Percentiles rank a stretch among this genome's conserved stretches.
Conservation (phyloP, 2,797 vertebrate species). For the Aeoliscus strigatus region DNA sequence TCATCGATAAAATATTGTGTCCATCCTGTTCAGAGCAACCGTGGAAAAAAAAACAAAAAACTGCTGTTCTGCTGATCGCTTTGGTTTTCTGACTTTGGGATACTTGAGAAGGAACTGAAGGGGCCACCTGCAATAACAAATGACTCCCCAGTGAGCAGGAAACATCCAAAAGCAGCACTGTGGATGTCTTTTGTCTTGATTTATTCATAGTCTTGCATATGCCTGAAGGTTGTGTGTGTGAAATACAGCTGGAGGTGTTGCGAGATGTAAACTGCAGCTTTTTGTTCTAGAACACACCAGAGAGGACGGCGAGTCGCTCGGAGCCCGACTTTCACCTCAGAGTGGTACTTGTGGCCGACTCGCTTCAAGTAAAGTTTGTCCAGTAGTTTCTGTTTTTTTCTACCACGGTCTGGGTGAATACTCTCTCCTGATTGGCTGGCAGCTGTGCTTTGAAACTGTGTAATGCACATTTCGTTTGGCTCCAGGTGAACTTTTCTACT, state of each 20-base stretch:
- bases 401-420: too few relatives aligned
- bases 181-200: conserved; percentile 46
- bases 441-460: too few relatives aligned
- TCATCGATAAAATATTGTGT: conserved; percentile 3
- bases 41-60: conserved; percentile 1
- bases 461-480: too few relatives aligned
- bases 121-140: conserved; percentile 65
- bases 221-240: conserved; percentile 24
- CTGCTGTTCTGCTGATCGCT: conserved; percentile 22
- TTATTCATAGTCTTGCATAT: conserved; percentile 55
- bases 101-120: conserved; percentile 53
- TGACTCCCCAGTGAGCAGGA: conserved; percentile 56
- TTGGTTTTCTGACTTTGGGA: conserved; percentile 53
- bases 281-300: conserved; percentile 58
- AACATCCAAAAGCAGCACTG: conserved; percentile 55
- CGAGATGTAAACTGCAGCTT: conserved; percentile 39
- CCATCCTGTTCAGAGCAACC: conserved; percentile 1
- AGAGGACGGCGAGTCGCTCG: conserved; percentile 49
- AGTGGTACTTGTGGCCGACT: conserved; percentile 44
- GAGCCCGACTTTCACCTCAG: conserved; percentile 34
- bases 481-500: too few relatives aligned
- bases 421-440: too few relatives aligned
- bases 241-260: conserved; percentile 49
- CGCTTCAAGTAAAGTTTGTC: conserved; percentile 43
- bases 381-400: conserved; percentile 29